Base-by-base conservation (phyloP, 2,888 invertebrate species). In the Teinopalpus imperialis region DNA sequence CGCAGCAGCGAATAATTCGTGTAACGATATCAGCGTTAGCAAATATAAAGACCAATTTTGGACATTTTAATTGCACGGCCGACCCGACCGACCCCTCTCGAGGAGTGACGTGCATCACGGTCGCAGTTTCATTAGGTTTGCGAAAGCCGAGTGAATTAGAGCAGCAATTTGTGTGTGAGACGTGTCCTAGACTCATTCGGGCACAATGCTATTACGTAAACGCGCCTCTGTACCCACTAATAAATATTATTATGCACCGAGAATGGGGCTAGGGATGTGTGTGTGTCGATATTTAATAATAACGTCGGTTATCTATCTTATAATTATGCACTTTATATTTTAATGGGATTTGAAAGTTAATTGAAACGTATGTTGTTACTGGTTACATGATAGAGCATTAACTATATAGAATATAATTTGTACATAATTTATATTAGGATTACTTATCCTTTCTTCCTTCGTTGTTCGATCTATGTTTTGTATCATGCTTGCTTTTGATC, bases 111-210 rank as follows among this genome's bases (percentile, higher is more conserved):
- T 56, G 59, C 63, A 53, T 63, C 74, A 71, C 60, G 74, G 74
- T 57, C 76, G 66, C 61, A 54, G 62, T 72, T 75, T 69, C 75
- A 69, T 81, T 76, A 72, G 69, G 58, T 86, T 87, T 86, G 72
- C 86, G 83, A 82, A 82, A 85, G 67, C 55, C 59, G 54, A 61
- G 79, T 64, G 81, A 87, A 86, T 81, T 85, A 75, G 86, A 86
- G 83, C 85, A 81, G 81, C 71, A 79, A 82, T 81, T 79, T 81
- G 75, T 74, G 70, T 73, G 66, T 71, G 75, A 69, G 75, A 78
- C 77, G 76, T 80, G 82, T 78, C 79, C 78, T 76, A 77, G 66
- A 60, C 71, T 66, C 62, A 66, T 62, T 61, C 61, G 62, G 61
- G 66, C 59, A 73, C 70, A 70, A 71, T 71, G 53, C 47, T 39